Evolutionary conservation across 2,113 vertebrate genomes (phyloP).

Genomic region (Poecilia latipinna): DNA sequence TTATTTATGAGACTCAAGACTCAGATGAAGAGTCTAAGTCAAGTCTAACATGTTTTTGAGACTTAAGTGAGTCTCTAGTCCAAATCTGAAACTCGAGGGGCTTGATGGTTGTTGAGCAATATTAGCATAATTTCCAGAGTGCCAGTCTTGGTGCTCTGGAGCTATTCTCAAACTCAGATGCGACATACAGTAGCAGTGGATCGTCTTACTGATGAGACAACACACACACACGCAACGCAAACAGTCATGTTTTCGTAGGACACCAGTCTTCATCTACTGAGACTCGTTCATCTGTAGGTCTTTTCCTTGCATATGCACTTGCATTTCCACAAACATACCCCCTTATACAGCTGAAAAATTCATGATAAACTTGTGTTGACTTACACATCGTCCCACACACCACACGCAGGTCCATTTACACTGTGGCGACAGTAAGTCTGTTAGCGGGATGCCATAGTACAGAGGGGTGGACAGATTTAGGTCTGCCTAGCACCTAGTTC

Average conservation of each 20-base stretch:
- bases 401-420: constrained; percentile 76
- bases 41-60: too few species aligned
- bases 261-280: background rate
- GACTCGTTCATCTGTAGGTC: constrained; percentile 2
- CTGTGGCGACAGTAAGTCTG: constrained; percentile 85
- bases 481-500: constrained; percentile 75
- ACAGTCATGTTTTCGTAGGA: background rate
- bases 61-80: too few species aligned
- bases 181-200: constrained; percentile 73
- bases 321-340: background rate
- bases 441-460: constrained; percentile 82
- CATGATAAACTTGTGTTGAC: constrained; percentile 4
- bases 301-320: background rate
- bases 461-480: constrained; percentile 77
- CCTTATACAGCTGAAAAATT: constrained; percentile 1
- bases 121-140: constrained; percentile 80
- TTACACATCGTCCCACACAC: background rate
- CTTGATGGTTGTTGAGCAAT: constrained; percentile 48
- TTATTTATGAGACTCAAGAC: too few species aligned
- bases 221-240: constrained; percentile 17
- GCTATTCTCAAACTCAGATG: constrained; percentile 79
- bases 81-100: constrained; percentile 34
- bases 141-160: constrained; percentile 50
- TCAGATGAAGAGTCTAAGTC: too few species aligned
- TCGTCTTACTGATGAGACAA: constrained; percentile 71